Evolutionary conservation across 2,113 vertebrate species (phyloP).

Genomic region (Erpornis zantholeuca): DNA sequence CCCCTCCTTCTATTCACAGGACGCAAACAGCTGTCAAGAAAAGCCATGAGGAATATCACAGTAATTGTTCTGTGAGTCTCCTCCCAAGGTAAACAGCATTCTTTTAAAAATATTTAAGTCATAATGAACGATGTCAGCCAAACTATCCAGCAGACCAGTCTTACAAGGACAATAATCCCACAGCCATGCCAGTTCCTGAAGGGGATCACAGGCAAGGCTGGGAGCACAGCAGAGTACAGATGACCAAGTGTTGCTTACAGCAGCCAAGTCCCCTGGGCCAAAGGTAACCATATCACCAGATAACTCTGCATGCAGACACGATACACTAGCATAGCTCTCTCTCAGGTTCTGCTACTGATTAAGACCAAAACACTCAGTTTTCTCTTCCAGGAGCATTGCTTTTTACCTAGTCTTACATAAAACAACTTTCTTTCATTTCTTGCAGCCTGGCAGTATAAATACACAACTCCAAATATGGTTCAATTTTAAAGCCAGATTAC

Average conservation of each 20-base stretch:
- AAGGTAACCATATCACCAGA: not conserved
- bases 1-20: not conserved
- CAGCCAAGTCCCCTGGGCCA: not conserved
- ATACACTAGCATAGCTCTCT: not conserved
- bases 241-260: not conserved
- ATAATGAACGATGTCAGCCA: not conserved
- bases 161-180: not conserved
- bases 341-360: not conserved
- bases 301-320: not conserved
- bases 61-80: not conserved
- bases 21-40: not conserved
- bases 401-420: not conserved
- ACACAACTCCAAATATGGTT: not conserved
- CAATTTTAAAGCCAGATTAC: not conserved
- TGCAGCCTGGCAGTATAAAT: not conserved
- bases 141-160: not conserved
- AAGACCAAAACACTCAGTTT: not conserved
- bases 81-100: conserved; percentile 4
- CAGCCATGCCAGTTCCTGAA: not conserved
- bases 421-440: not conserved
- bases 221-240: not conserved
- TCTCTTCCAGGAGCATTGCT: not conserved
- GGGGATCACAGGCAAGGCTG: not conserved
- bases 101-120: not conserved
- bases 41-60: not conserved